Evolutionary conservation across 92 coral and sea anemone species (phyloP).

Genomic region (Isaurus tuberculatus): DNA sequence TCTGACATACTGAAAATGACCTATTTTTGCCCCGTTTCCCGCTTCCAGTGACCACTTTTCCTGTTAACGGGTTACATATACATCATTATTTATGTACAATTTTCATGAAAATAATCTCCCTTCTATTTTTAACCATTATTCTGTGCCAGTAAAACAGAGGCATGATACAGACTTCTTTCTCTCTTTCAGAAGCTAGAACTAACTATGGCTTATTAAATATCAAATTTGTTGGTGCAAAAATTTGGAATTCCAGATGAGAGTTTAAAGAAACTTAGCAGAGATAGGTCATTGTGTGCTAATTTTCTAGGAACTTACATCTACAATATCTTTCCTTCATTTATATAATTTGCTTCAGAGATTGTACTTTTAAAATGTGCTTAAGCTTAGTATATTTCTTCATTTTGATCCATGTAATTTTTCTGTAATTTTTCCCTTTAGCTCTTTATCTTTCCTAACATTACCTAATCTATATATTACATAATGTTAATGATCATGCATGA

Average conservation of each 20-base stretch:
- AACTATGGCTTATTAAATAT: slow-evolving; percentile 1
- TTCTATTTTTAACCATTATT: neutral
- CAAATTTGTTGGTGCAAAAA: neutral
- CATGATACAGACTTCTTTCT: neutral
- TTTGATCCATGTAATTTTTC: slow-evolving; percentile 5
- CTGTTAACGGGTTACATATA: no score
- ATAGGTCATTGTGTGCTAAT: neutral
- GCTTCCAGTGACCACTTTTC: no score
- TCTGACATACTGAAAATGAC: no score
- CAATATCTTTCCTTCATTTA: slow-evolving; percentile 18
- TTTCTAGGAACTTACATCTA: slow-evolving; percentile 1
- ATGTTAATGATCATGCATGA: no score
- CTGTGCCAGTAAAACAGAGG: slow-evolving; percentile 8
- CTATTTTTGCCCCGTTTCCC: no score
- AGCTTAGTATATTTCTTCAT: slow-evolving; percentile 11
- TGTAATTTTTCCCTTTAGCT: slow-evolving; percentile 2
- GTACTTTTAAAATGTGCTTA: neutral
- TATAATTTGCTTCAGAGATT: slow-evolving; percentile 4
- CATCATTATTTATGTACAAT: slow-evolving; percentile 1
- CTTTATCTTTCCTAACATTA: slow-evolving; percentile 5
- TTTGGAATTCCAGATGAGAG: neutral
- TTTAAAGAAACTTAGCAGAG: slow-evolving; percentile 5
- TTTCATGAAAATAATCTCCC: slow-evolving; percentile 9
- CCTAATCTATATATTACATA: neutral
- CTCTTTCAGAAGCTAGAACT: neutral